These are phyloP conservation scores for Melanostoma scalare DNA, from an alignment of 2,888 invertebrate species.

Conservation along the genomic window DNA sequence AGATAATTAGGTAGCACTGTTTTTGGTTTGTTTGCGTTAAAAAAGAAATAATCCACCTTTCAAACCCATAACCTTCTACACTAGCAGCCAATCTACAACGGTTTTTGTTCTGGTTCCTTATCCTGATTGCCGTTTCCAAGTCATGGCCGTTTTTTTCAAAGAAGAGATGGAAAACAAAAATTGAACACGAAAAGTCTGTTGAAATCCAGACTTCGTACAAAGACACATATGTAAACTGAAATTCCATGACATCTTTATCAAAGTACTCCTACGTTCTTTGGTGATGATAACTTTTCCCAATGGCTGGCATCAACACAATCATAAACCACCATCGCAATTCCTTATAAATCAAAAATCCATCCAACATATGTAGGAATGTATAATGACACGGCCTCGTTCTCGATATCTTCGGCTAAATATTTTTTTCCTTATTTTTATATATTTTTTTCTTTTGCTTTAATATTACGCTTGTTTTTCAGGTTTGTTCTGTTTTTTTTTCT, in stretches of 20 bases:
- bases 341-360: conserved; percentile 57
- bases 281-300: conserved; percentile 43
- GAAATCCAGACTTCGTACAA: conserved; percentile 60
- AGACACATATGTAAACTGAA: conserved; percentile 40
- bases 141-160: background rate
- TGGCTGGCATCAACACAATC: conserved; percentile 26
- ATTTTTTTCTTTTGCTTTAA: conserved; percentile 14
- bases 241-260: conserved; percentile 62
- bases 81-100: too few species aligned
- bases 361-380: conserved; percentile 18
- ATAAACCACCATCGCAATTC: conserved; percentile 28
- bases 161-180: conserved; percentile 22
- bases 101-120: too few species aligned
- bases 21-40: too few species aligned
- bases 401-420: conserved; percentile 58
- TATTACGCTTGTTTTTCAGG: conserved; percentile 62
- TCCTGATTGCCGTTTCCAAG: too few species aligned
- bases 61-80: too few species aligned
- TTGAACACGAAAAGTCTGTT: conserved; percentile 43
- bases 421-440: conserved; percentile 14
- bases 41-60: too few species aligned
- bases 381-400: conserved; percentile 65
- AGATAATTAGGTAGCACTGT: too few species aligned
- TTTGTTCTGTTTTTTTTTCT: conserved; percentile 15
- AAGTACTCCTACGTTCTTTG: conserved; percentile 56